phyloP scores from a whole-genome alignment of 2,113 vertebrate species.

The Callipepla californica region DNA sequence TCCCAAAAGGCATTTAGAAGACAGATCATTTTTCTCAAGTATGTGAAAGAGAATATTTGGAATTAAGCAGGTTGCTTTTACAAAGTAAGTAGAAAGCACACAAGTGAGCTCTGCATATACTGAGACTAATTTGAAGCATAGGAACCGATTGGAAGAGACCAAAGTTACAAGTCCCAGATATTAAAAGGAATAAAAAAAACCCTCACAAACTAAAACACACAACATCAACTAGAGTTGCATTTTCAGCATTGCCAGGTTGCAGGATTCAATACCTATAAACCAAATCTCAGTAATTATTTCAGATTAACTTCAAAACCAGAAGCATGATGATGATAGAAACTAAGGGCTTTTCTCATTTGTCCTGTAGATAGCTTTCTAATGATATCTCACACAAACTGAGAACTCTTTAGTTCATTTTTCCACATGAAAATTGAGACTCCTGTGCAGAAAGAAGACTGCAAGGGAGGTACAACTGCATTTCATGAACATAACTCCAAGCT shows the following conservation, averaged over 20 bases:
- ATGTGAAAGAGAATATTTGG: slow-evolving; percentile 49
- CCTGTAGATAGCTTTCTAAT: neutral
- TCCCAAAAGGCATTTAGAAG: slow-evolving; percentile 52
- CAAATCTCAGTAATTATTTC: neutral
- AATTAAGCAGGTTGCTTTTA: slow-evolving; percentile 58
- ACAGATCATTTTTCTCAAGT: slow-evolving; percentile 65
- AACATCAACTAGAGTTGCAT: neutral
- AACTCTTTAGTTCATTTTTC: neutral
- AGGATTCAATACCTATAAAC: neutral
- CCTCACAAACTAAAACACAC: neutral
- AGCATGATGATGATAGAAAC: neutral
- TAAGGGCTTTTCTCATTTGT: neutral
- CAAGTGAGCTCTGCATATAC: neutral
- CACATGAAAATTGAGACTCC: neutral
- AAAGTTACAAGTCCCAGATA: neutral
- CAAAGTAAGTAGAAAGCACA: neutral
- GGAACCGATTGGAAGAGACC: neutral
- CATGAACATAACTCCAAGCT: neutral
- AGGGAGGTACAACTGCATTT: neutral
- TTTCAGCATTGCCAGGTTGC: neutral
- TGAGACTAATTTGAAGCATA: neutral
- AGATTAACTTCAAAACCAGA: neutral
- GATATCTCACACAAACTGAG: neutral
- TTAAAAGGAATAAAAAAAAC: neutral
- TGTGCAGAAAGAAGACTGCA: neutral